These are phyloP conservation scores for Numenius arquata DNA, from an alignment of 2,113 vertebrate genomes.

Conservation along the genomic window DNA sequence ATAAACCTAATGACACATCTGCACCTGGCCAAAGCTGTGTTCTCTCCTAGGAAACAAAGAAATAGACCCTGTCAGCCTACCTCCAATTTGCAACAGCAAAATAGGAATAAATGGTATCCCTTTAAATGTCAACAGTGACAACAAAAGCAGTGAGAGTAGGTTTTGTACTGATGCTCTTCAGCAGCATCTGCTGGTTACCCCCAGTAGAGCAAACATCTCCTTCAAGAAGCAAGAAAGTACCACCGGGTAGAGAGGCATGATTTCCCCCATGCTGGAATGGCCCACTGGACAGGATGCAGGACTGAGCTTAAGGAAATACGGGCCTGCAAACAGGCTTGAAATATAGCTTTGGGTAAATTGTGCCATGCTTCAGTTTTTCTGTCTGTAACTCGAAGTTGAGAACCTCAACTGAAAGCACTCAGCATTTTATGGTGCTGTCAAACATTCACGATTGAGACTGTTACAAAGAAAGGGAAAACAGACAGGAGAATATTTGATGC, in stretches of 20 bases:
- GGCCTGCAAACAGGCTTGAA: background rate
- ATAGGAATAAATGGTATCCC: background rate
- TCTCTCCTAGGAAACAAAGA: background rate
- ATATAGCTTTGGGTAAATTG: background rate
- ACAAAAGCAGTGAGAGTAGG: background rate
- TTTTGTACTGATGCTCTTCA: background rate
- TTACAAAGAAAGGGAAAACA: background rate
- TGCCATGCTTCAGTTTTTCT: background rate
- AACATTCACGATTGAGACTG: background rate
- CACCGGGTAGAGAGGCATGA: background rate
- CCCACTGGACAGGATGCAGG: background rate
- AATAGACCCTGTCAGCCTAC: background rate
- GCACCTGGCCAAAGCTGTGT: background rate
- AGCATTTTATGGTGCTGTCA: background rate
- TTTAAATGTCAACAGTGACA: background rate
- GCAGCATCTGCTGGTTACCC: background rate
- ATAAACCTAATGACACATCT: conserved; percentile 10
- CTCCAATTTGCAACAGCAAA: background rate
- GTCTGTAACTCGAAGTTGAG: background rate
- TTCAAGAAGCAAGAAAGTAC: background rate
- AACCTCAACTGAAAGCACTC: background rate
- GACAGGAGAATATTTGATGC: background rate
- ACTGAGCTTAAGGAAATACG: background rate
- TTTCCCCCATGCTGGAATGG: background rate
- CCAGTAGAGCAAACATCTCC: background rate